A percentile compares a stretch with the other conserved stretches of the same genome.
phyloP scores from a whole-genome alignment of 2,888 invertebrate genomes.

The Augiades crinisus region DNA sequence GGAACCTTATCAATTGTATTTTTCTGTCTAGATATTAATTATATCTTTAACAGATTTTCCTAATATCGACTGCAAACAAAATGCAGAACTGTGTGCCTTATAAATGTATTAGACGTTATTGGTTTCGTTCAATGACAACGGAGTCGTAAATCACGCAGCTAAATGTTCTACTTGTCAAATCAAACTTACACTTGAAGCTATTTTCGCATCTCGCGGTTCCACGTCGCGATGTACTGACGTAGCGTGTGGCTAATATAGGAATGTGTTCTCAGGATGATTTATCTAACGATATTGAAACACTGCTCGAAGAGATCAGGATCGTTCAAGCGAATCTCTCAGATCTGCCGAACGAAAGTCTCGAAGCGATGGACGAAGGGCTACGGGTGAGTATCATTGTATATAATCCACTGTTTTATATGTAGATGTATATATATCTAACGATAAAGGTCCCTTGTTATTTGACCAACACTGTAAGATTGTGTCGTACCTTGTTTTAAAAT shows the following conservation, averaged over 20 bases:
- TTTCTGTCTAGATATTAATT: no score
- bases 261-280: conserved; percentile 83
- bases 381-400: conserved; percentile 82
- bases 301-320: conserved; percentile 84
- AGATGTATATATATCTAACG: conserved; percentile 34
- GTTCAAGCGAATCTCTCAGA: conserved; percentile 85
- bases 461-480: conserved; percentile 27
- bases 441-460: conserved; percentile 38
- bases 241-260: conserved; percentile 57
- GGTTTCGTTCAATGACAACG: not conserved
- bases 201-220: conserved; percentile 29
- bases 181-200: conserved; percentile 11
- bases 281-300: conserved; percentile 85
- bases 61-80: no score
- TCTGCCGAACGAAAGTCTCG: conserved; percentile 86
- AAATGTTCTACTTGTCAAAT: conserved; percentile 7
- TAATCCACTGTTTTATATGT: conserved; percentile 32
- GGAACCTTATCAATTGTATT: no score
- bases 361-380: conserved; percentile 86
- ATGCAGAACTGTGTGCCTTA: no score
- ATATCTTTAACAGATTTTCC: no score
- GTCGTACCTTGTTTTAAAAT: conserved; percentile 39
- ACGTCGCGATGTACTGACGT: conserved; percentile 21
- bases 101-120: not conserved
- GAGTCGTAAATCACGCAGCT: not conserved